Conservation (phyloP, 2,113 vertebrate species). For the Lycocorax pyrrhopterus region DNA sequence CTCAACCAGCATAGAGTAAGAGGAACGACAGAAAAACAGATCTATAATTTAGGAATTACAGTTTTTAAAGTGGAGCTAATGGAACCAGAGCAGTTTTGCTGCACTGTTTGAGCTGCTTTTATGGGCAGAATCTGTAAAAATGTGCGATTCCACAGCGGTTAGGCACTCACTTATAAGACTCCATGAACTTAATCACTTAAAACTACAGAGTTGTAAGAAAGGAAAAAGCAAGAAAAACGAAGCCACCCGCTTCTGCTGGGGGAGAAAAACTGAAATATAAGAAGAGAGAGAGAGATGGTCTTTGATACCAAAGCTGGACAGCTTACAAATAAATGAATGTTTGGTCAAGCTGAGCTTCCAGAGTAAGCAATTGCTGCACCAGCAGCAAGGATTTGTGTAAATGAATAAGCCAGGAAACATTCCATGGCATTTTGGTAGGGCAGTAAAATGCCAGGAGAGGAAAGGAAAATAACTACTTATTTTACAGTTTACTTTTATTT, state of each 20-base stretch:
- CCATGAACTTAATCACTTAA: not conserved
- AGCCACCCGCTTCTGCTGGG: not conserved
- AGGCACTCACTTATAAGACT: not conserved
- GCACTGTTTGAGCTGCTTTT: constrained; percentile 26
- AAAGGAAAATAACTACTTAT: not conserved
- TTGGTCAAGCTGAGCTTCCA: not conserved
- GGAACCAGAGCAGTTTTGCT: constrained; percentile 24
- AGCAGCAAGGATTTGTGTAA: not conserved
- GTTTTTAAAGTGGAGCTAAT: constrained; percentile 16
- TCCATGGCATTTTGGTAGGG: not conserved
- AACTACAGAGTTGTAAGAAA: not conserved
- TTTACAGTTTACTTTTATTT: not conserved
- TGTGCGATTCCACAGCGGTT: not conserved
- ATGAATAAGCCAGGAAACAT: not conserved
- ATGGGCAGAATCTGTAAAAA: not conserved
- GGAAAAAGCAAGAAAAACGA: not conserved
- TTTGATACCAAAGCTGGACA: not conserved
- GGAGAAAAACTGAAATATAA: not conserved
- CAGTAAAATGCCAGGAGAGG: not conserved
- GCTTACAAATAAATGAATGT: not conserved
- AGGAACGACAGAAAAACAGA: not conserved
- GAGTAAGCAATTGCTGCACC: not conserved
- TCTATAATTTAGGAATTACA: constrained; percentile 19
- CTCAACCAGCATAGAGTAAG: not conserved
- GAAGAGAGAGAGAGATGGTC: not conserved